Percentiles rank a stretch among this genome's conserved stretches.
phyloP scores from a whole-genome alignment of 92 coral and sea anemone genomes.

The Montipora capitata region DNA sequence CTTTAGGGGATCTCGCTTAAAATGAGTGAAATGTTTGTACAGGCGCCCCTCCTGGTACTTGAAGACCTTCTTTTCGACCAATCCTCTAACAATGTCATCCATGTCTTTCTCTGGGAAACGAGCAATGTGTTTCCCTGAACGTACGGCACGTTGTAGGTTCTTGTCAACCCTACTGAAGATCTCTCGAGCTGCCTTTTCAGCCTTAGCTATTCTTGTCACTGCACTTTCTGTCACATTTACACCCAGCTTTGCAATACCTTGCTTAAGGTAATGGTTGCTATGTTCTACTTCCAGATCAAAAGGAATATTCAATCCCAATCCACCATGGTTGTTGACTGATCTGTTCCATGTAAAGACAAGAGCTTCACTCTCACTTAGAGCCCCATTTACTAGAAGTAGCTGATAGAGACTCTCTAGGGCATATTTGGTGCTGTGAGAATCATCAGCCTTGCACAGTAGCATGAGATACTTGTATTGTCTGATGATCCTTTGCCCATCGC shows the following conservation, averaged over 20 bases:
- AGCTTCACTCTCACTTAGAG: constrained; percentile 25
- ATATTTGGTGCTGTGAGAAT: no score
- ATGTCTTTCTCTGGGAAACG: constrained; percentile 28
- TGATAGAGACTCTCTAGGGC: no score
- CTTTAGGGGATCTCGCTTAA: constrained; percentile 33
- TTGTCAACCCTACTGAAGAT: constrained; percentile 36
- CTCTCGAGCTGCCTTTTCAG: constrained; percentile 48
- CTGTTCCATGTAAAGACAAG: background rate
- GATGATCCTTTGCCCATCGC: no score
- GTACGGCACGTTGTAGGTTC: constrained; percentile 41
- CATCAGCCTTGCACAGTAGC: no score
- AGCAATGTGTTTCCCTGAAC: constrained; percentile 43
- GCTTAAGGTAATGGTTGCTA: constrained; percentile 18
- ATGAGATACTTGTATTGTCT: no score
- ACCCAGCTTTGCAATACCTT: no score
- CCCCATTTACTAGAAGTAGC: no score
- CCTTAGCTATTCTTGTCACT: constrained; percentile 54
- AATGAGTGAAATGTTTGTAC: constrained; percentile 44
- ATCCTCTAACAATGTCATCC: constrained; percentile 31
- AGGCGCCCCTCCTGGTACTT: constrained; percentile 31
- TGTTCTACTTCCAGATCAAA: no score
- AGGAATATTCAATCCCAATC: no score
- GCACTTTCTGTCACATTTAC: constrained; percentile 45
- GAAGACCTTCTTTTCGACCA: constrained; percentile 20
- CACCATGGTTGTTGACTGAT: no score